Conservation (phyloP, 2,888 invertebrate genomes). For the Polydrusus pterygomalis region DNA sequence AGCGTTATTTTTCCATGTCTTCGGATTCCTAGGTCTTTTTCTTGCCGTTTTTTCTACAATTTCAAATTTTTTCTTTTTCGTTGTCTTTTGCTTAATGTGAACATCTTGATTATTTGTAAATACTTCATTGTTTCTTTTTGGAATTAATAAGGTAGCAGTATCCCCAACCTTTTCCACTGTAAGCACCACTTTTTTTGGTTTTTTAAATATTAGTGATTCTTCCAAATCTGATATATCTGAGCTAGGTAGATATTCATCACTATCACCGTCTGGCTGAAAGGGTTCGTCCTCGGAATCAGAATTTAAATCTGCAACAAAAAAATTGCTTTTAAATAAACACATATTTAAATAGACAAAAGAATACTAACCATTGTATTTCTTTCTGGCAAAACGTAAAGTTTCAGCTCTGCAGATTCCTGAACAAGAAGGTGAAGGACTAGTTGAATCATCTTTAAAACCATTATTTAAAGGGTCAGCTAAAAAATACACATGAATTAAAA, state of each 20-base stretch:
- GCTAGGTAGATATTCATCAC: not conserved
- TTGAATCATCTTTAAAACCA: not conserved
- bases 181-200: not conserved
- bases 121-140: not conserved
- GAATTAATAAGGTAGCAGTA: not conserved
- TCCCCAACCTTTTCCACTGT: not conserved
- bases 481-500: not conserved
- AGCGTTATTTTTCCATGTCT: not conserved
- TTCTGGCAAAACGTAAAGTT: not conserved
- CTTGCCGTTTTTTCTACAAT: not conserved
- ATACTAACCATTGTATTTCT: slow-evolving; percentile 1
- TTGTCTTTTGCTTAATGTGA: slow-evolving; percentile 1
- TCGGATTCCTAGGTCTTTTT: slow-evolving; percentile 1
- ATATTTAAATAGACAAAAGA: not conserved
- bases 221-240: slow-evolving; percentile 1
- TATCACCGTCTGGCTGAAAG: not conserved
- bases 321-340: not conserved
- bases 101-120: not conserved
- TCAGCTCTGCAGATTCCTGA: not conserved
- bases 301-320: not conserved
- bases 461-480: not conserved
- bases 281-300: not conserved
- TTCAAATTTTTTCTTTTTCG: not conserved
- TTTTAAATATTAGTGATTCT: not conserved
- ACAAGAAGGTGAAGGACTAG: not conserved